phyloP scores from a whole-genome alignment of 2,888 invertebrate species.

The Heliconius ethilla region DNA sequence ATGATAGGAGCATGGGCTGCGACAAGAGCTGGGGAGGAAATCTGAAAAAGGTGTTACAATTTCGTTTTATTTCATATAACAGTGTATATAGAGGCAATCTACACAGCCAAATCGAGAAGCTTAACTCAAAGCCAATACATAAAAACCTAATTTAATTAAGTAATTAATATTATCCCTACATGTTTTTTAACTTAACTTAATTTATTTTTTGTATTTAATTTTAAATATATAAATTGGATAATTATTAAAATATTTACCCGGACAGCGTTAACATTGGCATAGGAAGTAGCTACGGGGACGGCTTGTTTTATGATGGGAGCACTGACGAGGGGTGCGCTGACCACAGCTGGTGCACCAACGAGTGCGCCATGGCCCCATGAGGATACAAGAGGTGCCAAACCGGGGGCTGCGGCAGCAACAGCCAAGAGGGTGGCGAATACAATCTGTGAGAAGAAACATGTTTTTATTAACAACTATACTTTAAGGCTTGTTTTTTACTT shows the following conservation, averaged over 20 bases:
- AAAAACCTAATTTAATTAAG: constrained; percentile 1
- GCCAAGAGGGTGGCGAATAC: constrained; percentile 77
- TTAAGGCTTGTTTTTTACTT: no score
- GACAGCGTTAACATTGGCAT: constrained; percentile 81
- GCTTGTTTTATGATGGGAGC: constrained; percentile 76
- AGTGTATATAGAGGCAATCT: no score
- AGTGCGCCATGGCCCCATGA: constrained; percentile 60
- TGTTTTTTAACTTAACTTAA: no score
- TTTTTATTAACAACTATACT: background rate
- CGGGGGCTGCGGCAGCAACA: constrained; percentile 71
- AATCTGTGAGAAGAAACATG: background rate
- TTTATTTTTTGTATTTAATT: no score
- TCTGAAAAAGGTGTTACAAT: constrained; percentile 50
- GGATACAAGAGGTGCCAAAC: constrained; percentile 67
- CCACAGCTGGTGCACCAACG: constrained; percentile 50
- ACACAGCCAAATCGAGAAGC: background rate
- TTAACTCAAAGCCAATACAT: background rate
- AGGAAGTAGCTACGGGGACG: constrained; percentile 84
- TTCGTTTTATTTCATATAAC: background rate
- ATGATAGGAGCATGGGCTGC: constrained; percentile 61
- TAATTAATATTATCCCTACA: background rate
- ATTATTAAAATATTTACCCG: constrained; percentile 68
- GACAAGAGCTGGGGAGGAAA: constrained; percentile 68
- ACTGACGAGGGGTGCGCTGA: constrained; percentile 65
- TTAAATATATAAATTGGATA: no score